phyloP scores from a whole-genome alignment of 1,140 invertebrate species.

The Drosophila equinoxialis region DNA sequence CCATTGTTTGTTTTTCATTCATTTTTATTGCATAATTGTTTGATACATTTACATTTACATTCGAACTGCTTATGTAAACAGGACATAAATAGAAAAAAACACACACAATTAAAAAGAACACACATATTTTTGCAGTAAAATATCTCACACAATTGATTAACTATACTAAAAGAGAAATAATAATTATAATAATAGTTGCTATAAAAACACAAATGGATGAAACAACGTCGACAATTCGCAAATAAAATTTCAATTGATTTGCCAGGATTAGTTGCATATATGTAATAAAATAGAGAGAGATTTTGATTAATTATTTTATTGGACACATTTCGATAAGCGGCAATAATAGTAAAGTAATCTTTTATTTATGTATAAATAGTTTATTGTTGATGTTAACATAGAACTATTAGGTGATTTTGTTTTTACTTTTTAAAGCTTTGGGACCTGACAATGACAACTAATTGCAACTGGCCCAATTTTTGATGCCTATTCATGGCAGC shows the following conservation, averaged over 20 bases:
- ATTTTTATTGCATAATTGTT: slow-evolving; percentile 48
- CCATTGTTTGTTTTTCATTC: slow-evolving; percentile 23
- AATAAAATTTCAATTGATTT: slow-evolving; percentile 3
- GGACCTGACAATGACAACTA: slow-evolving; percentile 32
- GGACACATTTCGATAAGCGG: background rate
- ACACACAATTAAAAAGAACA: background rate
- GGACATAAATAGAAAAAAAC: slow-evolving; percentile 4
- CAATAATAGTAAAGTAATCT: slow-evolving; percentile 7
- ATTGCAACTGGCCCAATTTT: slow-evolving; percentile 27
- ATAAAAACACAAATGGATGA: slow-evolving; percentile 16
- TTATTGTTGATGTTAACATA: slow-evolving; percentile 11
- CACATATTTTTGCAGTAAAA: slow-evolving; percentile 33
- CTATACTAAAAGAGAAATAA: slow-evolving; percentile 68
- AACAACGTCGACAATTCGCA: slow-evolving; percentile 1
- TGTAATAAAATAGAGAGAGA: background rate
- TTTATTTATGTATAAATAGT: slow-evolving; percentile 9
- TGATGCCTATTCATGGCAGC: slow-evolving; percentile 28
- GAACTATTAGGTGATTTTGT: slow-evolving; percentile 18
- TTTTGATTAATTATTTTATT: slow-evolving; percentile 14
- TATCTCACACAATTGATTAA: slow-evolving; percentile 60
- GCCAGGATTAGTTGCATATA: slow-evolving; percentile 9
- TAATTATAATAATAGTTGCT: slow-evolving; percentile 35
- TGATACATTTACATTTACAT: slow-evolving; percentile 49
- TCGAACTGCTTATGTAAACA: slow-evolving; percentile 41
- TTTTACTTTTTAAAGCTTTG: slow-evolving; percentile 59